Conservation (phyloP, 2,888 invertebrate genomes). For the Scaptomyza tumidula region DNA sequence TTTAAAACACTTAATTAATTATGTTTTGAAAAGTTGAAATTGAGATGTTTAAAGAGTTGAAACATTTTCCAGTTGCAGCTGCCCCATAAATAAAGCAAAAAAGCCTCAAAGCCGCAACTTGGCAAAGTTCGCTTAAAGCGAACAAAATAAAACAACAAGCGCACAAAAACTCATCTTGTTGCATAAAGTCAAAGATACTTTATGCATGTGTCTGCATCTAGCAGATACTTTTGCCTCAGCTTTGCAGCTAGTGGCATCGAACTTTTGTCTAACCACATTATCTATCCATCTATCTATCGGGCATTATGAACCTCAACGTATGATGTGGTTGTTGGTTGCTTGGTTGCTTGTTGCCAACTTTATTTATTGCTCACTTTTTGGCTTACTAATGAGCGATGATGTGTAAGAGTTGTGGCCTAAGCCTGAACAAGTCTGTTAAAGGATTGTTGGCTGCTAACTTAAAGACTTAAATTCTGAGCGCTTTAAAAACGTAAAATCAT, state of each 20-base stretch:
- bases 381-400: slow-evolving; percentile 63
- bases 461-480: slow-evolving; percentile 10
- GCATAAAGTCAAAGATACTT: slow-evolving; percentile 15
- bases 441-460: slow-evolving; percentile 19
- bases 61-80: slow-evolving; percentile 5
- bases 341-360: slow-evolving; percentile 37
- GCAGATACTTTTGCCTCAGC: slow-evolving; percentile 36
- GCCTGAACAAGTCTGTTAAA: slow-evolving; percentile 4
- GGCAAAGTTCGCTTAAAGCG: slow-evolving; percentile 1
- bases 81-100: not conserved
- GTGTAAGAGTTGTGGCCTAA: slow-evolving; percentile 38
- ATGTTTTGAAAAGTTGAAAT: slow-evolving; percentile 12
- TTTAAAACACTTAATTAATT: slow-evolving; percentile 38
- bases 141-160: not conserved
- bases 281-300: slow-evolving; percentile 16
- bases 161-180: slow-evolving; percentile 25
- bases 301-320: slow-evolving; percentile 45
- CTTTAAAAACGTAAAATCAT: slow-evolving; percentile 13
- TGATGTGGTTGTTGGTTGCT: slow-evolving; percentile 8
- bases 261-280: slow-evolving; percentile 44
- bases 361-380: slow-evolving; percentile 59
- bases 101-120: not conserved
- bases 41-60: slow-evolving; percentile 2
- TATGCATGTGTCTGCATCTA: slow-evolving; percentile 30
- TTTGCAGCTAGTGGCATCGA: slow-evolving; percentile 43